Base-by-base conservation (phyloP, 2,797 vertebrate species). In the Hippocampus kuda region DNA sequence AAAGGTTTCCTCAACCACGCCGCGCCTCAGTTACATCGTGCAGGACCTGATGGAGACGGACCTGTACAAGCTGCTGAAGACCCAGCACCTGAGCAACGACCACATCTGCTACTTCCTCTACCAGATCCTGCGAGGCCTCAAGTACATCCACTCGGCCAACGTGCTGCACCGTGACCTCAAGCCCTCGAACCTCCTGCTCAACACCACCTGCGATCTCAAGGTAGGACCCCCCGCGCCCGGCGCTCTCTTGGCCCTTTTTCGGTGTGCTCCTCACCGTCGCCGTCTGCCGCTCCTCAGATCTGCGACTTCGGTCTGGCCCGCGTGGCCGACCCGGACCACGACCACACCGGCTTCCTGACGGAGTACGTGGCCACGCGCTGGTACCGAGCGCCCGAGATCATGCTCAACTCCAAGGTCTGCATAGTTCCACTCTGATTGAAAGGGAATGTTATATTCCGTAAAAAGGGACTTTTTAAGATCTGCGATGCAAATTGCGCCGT, bases 31-130 rank as follows among this genome's bases (percentile, higher is more conserved):
- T 68, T 96, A 97, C 77, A 96, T 97, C 1, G 94, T 97, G 13
- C 93, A 96, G 88, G 94, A 96, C 83, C 91, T 97, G 71, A 96
- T 96, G 95, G 95, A 96, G 86, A 96, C 94, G 0, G 95, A 97
- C 85, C 91, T 97, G 1, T 96, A 96, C 90, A 96, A 96, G 83
- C 86, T 97, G 81, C 92, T 96, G 81, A 96, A 95, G 69, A 85
- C 92, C 0, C 95, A 97, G 15, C 93, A 95, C 51, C 82, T 97
- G 69, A 95, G 94, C 68, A 91, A 95, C 2, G 94, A 96, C 80
- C 95, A 96, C 74, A 91, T 94, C 78, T 95, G 95, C 80, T 97
- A 95, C 89, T 96, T 97, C 86, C 92, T 97, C 3, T 97, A 96
- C 88, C 95, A 96, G 76, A 95, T 97, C 24, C 89, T 96, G 0